Evolutionary conservation across 2,888 invertebrate species (phyloP), one percentile per base, ranked within the genome.

Genomic region (Idaea biselata): DNA sequence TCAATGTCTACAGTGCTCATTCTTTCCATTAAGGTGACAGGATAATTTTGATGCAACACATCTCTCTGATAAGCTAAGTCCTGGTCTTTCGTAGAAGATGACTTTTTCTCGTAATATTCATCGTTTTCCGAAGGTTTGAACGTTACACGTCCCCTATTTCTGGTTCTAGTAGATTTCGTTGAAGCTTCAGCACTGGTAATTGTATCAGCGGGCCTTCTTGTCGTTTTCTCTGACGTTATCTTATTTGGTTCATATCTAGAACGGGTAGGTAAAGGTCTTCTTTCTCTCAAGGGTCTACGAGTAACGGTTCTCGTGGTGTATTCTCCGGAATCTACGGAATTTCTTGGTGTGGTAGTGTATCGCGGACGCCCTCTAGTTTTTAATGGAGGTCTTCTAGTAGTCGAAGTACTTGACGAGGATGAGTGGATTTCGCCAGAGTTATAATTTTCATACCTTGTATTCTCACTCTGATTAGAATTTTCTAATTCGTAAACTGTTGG

Each of bases 11-110:
- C 82, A 31, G 93, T 94, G 68, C 89, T 93, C 66, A 80, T 82
- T 67, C 91, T 82, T 76, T 93, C 93, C 83, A 89, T 89, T 25
- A 93, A 69, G 6, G 94, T 94, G 0, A 94, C 93, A 1, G 94
- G 94, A 73, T 94, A 94, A 70, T 94, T 94, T 75, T 94, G 94
- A 72, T 94, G 94, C 6, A 94, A 77, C 2, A 94, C 92, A 76
- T 94, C 94, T 67, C 94, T 88, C 80, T 94, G 94, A 69, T 94
- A 94, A 1, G 94, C 94, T 66, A 94, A 77, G 63, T 93, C 92
- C 63, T 83, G 76, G 68, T 89, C 86, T 71, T 88, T 89, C 16
- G 65, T 78, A 16, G 71, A 76, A 25, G 78, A 76, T 54, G 72
- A 71, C 64, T 82, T 85, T 61, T 77, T 85, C 55, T 86, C 83